These are phyloP conservation scores for Menura novaehollandiae DNA, from an alignment of 2,113 vertebrate species.

Conservation along the genomic window DNA sequence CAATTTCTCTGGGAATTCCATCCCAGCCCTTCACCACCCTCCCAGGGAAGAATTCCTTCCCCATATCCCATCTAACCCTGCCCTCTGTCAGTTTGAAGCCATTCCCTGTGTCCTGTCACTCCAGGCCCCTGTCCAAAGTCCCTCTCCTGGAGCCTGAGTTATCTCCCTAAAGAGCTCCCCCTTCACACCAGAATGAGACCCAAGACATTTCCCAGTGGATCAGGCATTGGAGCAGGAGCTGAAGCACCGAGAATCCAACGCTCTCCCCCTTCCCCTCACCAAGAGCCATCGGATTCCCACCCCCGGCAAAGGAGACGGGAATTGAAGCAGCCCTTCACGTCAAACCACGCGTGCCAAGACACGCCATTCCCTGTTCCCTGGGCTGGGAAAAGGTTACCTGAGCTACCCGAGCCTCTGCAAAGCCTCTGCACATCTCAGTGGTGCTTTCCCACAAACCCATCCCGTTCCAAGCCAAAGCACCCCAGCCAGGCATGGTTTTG, in stretches of 20 bases:
- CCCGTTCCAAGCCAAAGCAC: background rate
- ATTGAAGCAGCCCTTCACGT: background rate
- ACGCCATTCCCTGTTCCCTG: background rate
- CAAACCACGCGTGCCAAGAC: background rate
- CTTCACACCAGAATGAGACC: too few species aligned
- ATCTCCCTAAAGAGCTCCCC: fast-evolving
- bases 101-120: background rate
- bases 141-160: too few species aligned
- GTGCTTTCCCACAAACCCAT: background rate
- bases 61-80: background rate
- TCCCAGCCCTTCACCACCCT: background rate
- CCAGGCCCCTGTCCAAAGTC: background rate
- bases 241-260: background rate
- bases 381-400: background rate
- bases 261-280: background rate
- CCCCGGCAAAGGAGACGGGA: background rate
- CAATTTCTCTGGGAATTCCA: background rate
- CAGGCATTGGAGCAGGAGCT: background rate
- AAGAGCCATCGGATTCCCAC: background rate
- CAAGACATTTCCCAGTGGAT: fast-evolving
- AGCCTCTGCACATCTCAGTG: background rate
- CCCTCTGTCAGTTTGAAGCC: background rate
- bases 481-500: fast-evolving
- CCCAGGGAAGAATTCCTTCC: background rate
- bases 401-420: background rate